Conservation (phyloP, 2,797 vertebrate genomes). For the Anas bernieri region DNA sequence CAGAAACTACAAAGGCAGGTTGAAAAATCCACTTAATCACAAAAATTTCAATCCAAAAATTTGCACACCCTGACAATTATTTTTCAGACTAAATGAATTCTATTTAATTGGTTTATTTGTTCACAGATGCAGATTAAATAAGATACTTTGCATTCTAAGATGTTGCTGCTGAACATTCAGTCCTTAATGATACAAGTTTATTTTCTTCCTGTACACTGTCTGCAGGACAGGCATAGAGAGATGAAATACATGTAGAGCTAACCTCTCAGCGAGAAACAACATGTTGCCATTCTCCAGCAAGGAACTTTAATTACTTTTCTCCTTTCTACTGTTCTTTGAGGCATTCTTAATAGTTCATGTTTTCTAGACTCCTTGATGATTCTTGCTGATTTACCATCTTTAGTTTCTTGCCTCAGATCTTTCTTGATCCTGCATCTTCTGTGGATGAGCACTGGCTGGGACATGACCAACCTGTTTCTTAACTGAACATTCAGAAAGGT, state of each 20-base stretch:
- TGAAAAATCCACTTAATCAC: neutral
- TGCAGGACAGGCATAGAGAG: neutral
- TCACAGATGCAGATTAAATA: neutral
- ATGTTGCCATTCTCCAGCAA: neutral
- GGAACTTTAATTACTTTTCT: neutral
- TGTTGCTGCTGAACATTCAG: neutral
- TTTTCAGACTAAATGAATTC: neutral
- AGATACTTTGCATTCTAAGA: neutral
- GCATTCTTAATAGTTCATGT: neutral
- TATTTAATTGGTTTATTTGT: neutral
- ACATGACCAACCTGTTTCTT: neutral
- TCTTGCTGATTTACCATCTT: neutral
- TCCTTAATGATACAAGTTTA: neutral
- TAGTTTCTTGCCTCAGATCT: neutral
- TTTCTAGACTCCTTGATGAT: neutral
- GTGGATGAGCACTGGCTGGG: neutral
- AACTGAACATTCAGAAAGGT: neutral
- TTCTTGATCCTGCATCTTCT: neutral
- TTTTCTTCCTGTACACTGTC: neutral
- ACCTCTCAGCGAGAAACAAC: accelerated
- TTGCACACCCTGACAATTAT: neutral
- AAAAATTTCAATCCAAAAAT: neutral
- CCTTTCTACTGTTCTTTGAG: neutral
- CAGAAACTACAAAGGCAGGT: neutral
- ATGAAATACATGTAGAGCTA: neutral